Conservation (phyloP, 2,113 vertebrate genomes). For the Chiloscyllium plagiosum region DNA sequence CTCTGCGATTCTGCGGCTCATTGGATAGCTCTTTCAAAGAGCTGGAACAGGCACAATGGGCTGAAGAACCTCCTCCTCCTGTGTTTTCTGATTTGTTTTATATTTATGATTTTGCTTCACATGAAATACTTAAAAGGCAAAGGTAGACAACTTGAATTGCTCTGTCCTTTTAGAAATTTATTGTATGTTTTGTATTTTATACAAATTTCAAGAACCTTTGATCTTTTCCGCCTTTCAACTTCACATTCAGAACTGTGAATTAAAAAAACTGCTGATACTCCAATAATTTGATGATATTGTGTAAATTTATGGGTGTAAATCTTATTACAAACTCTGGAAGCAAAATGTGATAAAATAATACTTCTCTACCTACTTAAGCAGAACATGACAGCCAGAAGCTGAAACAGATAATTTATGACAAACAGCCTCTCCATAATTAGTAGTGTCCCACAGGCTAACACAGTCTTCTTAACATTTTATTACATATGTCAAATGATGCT, state of each 20-base stretch:
- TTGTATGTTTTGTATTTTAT: not conserved
- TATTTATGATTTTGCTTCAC: not conserved
- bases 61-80: not conserved
- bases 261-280: slow-evolving; percentile 49
- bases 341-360: slow-evolving; percentile 55
- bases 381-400: slow-evolving; percentile 53
- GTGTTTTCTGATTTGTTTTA: too few species aligned
- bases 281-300: slow-evolving; percentile 54
- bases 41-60: too few species aligned
- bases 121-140: not conserved
- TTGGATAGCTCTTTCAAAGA: not conserved
- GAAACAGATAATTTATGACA: slow-evolving; percentile 59
- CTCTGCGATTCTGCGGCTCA: too few species aligned
- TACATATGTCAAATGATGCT: not conserved
- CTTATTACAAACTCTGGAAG: slow-evolving; percentile 49
- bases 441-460: slow-evolving; percentile 44
- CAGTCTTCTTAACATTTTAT: slow-evolving; percentile 23
- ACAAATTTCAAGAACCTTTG: not conserved
- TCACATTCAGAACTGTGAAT: slow-evolving; percentile 25
- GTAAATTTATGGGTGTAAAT: slow-evolving; percentile 60
- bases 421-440: slow-evolving; percentile 54
- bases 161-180: not conserved
- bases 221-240: not conserved
- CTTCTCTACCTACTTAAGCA: slow-evolving; percentile 51
- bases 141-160: not conserved